Evolutionary conservation across 2,888 invertebrate genomes (phyloP), one percentile per base, ranked within the genome.

Genomic region (Melipona beecheii): DNA sequence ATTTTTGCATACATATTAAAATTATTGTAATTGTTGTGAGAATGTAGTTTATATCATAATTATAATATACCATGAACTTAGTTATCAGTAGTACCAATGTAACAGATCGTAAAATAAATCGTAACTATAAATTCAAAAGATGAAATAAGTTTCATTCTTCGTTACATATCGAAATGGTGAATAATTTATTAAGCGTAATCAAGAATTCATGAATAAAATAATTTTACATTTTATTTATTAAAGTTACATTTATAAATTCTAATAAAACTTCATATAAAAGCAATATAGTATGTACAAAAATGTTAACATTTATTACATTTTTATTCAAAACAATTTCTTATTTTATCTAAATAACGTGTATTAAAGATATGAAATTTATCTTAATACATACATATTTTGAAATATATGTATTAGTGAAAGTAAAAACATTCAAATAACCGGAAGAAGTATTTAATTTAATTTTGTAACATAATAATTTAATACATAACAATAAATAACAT

Each of bases 81-180:
- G 36, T 2, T 31, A 19, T 56, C 70, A 71, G 36, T 56, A 56
- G 56, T 71, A 43, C 56, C 56, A 71, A 71, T 9, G 27, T 69
- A 50, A 31, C 15, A 69, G 3, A 19, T 19, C 13, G 27, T 27
- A 36, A 0, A 27, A 31, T 31, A 27, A 68, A 50, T 24, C 6
- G 19, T 17, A 31, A 36, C 13, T 36, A 24, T 17, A 36, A 3
- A 24, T 66, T 43, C 4, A 27, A 68, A 19, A 11, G 15, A 27
- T 36, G 19, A 66, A 49, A 19, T n/a, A n/a, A 43, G 6, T 43
- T 65, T 43, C 5, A 43, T 43, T n/a, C 4, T n/a, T 31, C 31
- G 4, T 62, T 31, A 43, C 43, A 9, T 43, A 43, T 43, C 43
- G 43, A 43, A 43, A 43, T 43, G 43, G 43, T 43, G 11, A 43